phyloP scores from a whole-genome alignment of 2,797 vertebrate species.

The Ctenopoma kingsleyae region DNA sequence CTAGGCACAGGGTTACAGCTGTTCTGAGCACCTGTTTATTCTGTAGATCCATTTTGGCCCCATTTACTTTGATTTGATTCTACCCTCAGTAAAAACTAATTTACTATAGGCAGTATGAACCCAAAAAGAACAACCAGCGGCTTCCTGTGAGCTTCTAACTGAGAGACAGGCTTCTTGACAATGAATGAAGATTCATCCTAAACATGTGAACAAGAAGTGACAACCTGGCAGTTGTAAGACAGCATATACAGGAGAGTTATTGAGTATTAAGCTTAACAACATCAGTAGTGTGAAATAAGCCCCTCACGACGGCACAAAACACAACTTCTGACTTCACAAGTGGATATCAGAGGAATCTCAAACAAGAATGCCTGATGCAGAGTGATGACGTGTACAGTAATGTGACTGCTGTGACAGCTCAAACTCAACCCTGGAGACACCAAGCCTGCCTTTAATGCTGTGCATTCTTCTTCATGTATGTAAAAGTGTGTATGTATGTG shows the following conservation, averaged over 20 bases:
- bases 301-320: conserved; percentile 6
- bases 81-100: background rate
- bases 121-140: conserved; percentile 1
- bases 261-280: conserved; percentile 8
- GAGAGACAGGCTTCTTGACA: conserved; percentile 16
- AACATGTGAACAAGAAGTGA: conserved; percentile 21
- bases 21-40: conserved; percentile 60
- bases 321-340: conserved; percentile 13
- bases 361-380: conserved; percentile 18
- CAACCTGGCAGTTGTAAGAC: conserved; percentile 26
- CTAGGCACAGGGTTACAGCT: conserved; percentile 66
- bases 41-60: conserved; percentile 58
- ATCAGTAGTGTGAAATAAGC: conserved; percentile 41
- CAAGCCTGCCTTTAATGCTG: background rate
- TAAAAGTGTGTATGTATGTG: conserved; percentile 1
- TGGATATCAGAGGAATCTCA: conserved; percentile 35
- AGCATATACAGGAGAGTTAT: conserved; percentile 41
- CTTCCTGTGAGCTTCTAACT: background rate
- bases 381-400: conserved; percentile 44
- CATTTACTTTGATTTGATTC: conserved; percentile 15
- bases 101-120: background rate
- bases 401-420: conserved; percentile 2
- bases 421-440: background rate
- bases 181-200: conserved; percentile 15
- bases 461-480: conserved; percentile 7